Evolutionary conservation across 2,797 vertebrate species (phyloP), one percentile per base, ranked within the genome.

Genomic region (Chromobotia macracanthus): DNA sequence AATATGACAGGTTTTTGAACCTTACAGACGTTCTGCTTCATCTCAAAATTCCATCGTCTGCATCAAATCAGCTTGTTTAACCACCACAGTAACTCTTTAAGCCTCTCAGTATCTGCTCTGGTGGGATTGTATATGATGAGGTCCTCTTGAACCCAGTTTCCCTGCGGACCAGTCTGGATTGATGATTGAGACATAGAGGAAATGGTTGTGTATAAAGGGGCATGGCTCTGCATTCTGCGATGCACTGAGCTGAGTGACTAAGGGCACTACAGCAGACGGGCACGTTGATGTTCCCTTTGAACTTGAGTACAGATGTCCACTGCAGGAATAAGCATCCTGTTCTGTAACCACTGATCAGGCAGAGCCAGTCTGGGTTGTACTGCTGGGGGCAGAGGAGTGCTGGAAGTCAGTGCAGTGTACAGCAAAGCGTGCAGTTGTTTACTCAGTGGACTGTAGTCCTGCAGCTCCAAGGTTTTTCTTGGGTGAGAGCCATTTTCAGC

Each of bases 301-400:
- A 78, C 75, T 55, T 31, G 51, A 28, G 13, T 50, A 69, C 79
- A 75, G 64, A 80, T 77, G 72, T 81, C 55, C 41, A 46, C 2
- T 2, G n/a, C 48, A 58, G 55, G 35, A 74, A 72, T 65, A 71
- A 81, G 65, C 81, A 72, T 79, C 60, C 82, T 70, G 56, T 48
- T 60, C 19, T 48, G 5, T 46, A 61, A 28, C 38, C 58, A 74
- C 72, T 11, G 77, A 51, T 51, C 66, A n/a, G 9, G 18, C 61
- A 38, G 18, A 64, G 18, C 31, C 31, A 12, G 31, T 41, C 28
- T 63, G 75, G 13, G 55, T 44, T n/a, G 19, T 61, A 23, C 41
- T 21, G 10, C 75, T 51, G 44, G 44, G 44, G 41, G 63, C 63
- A 67, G 63, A 67, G 64, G 21, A 28, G 35, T 3, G 18, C 63